These are phyloP conservation scores for Parochlus steinenii DNA, from an alignment of 2,888 invertebrate species.

Conservation along the genomic window DNA sequence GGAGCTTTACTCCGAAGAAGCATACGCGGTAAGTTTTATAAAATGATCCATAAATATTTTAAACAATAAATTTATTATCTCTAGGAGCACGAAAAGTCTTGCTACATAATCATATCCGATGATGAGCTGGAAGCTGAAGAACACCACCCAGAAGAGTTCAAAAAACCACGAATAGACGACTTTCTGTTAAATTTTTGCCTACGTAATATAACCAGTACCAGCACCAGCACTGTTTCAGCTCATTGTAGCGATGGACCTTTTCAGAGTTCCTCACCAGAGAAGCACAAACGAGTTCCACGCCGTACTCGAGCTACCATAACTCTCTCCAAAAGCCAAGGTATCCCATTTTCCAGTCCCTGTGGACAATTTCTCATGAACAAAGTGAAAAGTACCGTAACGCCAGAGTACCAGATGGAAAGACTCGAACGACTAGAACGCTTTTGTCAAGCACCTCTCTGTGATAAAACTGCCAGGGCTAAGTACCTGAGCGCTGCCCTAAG, in stretches of 20 bases:
- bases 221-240: no score
- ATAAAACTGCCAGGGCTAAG: no score
- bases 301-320: slow-evolving; percentile 30
- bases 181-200: no score
- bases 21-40: slow-evolving; percentile 34
- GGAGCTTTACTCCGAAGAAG: slow-evolving; percentile 42
- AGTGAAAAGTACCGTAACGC: slow-evolving; percentile 29
- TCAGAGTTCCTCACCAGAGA: slow-evolving; percentile 20
- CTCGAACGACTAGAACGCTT: slow-evolving; percentile 36
- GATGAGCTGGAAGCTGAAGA: no score
- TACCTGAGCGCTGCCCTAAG: no score
- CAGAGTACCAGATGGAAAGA: slow-evolving; percentile 33
- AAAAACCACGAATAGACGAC: no score
- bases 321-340: slow-evolving; percentile 31
- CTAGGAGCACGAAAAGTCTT: no score
- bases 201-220: no score
- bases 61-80: not conserved
- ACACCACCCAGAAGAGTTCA: no score
- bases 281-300: slow-evolving; percentile 25
- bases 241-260: no score
- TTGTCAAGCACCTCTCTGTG: slow-evolving; percentile 31
- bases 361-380: slow-evolving; percentile 32
- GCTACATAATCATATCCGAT: no score
- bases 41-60: not conserved
- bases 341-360: slow-evolving; percentile 37